Percentiles rank a stretch among this genome's conserved stretches.
These are phyloP conservation scores for Callipepla squamata DNA, from an alignment of 2,113 vertebrate genomes.

Conservation along the genomic window DNA sequence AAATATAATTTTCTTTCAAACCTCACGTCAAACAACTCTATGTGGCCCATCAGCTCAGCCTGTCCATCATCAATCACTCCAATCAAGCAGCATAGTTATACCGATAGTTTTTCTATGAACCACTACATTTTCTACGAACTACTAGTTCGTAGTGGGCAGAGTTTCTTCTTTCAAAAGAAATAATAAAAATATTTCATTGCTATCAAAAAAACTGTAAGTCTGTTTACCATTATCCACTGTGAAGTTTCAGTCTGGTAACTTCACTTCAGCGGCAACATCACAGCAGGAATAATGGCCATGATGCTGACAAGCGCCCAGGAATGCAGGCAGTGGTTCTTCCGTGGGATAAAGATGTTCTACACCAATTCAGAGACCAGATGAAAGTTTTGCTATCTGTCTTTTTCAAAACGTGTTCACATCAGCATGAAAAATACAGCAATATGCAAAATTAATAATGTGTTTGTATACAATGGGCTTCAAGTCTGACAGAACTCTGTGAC, in stretches of 20 bases:
- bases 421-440: not conserved
- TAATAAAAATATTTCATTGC: not conserved
- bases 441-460: not conserved
- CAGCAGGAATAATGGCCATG: not conserved
- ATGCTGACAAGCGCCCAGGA: not conserved
- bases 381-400: not conserved
- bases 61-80: not conserved
- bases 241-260: slow-evolving; percentile 25
- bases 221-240: not conserved
- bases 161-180: not conserved
- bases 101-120: not conserved
- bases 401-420: not conserved
- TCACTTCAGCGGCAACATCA: not conserved
- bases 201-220: not conserved
- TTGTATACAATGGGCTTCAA: not conserved
- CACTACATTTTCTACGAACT: not conserved
- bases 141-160: not conserved
- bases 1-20: not conserved
- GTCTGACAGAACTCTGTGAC: not conserved
- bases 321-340: not conserved
- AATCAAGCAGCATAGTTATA: not conserved
- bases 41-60: not conserved
- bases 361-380: not conserved
- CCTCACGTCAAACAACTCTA: not conserved
- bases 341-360: not conserved